Conservation (phyloP, 2,797 vertebrate genomes). For the Glyptemys insculpta region DNA sequence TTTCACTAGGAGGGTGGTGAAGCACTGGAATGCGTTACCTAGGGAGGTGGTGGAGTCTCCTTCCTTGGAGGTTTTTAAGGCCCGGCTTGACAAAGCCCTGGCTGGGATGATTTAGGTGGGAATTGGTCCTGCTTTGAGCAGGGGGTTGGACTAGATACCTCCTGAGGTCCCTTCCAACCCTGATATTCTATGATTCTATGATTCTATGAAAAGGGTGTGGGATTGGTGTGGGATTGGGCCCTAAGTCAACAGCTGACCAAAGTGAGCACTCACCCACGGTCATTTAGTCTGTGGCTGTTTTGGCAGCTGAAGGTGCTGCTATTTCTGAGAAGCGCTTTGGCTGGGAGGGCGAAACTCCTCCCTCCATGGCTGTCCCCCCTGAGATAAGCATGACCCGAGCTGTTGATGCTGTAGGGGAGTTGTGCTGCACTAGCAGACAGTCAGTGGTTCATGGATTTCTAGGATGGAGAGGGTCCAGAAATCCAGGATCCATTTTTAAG, state of each 20-base stretch:
- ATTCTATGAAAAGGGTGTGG: neutral
- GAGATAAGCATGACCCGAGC: neutral
- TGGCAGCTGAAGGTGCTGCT: neutral
- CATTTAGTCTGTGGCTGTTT: neutral
- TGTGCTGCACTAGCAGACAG: neutral
- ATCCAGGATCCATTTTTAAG: neutral
- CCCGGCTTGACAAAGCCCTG: no score
- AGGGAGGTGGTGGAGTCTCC: no score
- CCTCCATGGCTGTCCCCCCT: neutral
- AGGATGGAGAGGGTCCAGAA: neutral
- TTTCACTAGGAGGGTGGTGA: no score
- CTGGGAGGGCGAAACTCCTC: neutral
- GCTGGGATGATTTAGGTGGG: no score
- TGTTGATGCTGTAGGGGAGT: neutral
- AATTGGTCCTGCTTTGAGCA: no score
- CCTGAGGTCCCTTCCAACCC: no score
- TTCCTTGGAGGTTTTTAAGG: no score
- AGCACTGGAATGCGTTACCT: no score
- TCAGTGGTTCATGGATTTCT: neutral
- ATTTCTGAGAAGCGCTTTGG: neutral
- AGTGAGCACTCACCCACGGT: neutral
- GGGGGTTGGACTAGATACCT: no score
- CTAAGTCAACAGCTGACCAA: neutral
- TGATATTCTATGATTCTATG: no score
- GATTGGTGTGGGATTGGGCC: neutral